Evolutionary conservation across 1,140 invertebrate species (phyloP).

Genomic region (Aporrectodea caliginosa): DNA sequence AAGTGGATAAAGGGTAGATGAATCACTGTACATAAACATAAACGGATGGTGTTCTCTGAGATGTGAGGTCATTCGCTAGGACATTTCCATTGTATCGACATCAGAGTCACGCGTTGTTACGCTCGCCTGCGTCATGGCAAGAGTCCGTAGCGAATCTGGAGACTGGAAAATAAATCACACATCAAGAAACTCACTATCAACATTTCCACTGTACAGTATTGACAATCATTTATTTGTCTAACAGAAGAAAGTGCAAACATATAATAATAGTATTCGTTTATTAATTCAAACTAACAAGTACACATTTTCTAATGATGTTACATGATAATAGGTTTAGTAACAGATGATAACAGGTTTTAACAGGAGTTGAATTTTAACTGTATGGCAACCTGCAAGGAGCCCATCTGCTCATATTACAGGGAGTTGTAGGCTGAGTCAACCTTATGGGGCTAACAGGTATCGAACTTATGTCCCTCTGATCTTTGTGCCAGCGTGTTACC

Average conservation of each 20-base stretch:
- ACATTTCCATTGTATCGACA: neutral
- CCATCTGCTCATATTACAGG: too few relatives aligned
- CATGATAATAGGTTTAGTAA: neutral
- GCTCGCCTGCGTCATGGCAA: neutral
- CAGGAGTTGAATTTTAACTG: too few relatives aligned
- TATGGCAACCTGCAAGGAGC: too few relatives aligned
- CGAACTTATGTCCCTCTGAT: too few relatives aligned
- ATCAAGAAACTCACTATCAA: neutral
- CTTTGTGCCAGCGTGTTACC: too few relatives aligned
- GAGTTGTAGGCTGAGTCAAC: too few relatives aligned
- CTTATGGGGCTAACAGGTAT: too few relatives aligned
- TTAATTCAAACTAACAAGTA: neutral
- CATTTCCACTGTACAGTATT: neutral
- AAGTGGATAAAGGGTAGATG: too few relatives aligned
- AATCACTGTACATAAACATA: too few relatives aligned
- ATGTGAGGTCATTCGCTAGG: neutral
- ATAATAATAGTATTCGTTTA: too few relatives aligned
- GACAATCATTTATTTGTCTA: neutral
- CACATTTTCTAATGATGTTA: neutral
- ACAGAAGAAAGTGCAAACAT: neutral
- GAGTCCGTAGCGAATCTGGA: neutral
- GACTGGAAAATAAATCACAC: neutral
- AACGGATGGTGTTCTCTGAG: too few relatives aligned
- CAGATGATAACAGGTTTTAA: too few relatives aligned
- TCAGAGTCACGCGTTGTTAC: neutral